A percentile compares a stretch with the other conserved stretches of the same genome.
Evolutionary conservation across 2,888 invertebrate genomes (phyloP).

Genomic region (Neelides folsomi): DNA sequence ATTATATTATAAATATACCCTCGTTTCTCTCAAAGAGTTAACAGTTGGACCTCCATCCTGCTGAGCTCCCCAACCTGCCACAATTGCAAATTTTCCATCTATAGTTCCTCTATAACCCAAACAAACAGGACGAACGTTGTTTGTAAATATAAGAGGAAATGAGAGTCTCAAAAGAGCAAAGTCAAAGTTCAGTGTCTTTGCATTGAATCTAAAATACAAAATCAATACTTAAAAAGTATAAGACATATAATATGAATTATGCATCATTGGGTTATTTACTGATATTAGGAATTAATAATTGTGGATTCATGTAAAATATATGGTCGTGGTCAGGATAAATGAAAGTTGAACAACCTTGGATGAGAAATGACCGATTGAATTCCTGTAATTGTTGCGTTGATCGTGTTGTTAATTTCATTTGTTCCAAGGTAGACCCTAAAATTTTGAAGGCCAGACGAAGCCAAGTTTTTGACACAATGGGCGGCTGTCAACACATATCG

Average conservation of each 20-base stretch:
- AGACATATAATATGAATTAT: neutral
- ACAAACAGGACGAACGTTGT: conserved; percentile 14
- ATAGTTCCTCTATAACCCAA: conserved; percentile 12
- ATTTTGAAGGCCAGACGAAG: conserved; percentile 9
- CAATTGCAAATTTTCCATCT: conserved; percentile 8
- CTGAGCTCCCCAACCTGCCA: conserved; percentile 20
- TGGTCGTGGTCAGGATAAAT: too few species aligned
- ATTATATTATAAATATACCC: too few species aligned
- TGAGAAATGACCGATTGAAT: conserved; percentile 11
- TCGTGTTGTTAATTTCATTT: conserved; percentile 17
- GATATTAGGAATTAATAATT: too few species aligned
- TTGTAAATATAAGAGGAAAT: conserved; percentile 8
- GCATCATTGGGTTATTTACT: too few species aligned
- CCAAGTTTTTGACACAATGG: conserved; percentile 19
- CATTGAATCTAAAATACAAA: conserved; percentile 7
- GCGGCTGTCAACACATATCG: conserved; percentile 23
- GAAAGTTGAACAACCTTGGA: conserved; percentile 10
- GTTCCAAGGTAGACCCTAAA: conserved; percentile 22
- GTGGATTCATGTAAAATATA: too few species aligned
- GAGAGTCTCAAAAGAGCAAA: conserved; percentile 11
- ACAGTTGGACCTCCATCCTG: conserved; percentile 14
- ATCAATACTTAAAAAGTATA: too few species aligned
- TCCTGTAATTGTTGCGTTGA: conserved; percentile 6
- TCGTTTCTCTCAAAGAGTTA: conserved; percentile 18
- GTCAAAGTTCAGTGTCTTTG: conserved; percentile 8